phyloP scores from a whole-genome alignment of 2,888 invertebrate species.

The Lysandra bellargus region DNA sequence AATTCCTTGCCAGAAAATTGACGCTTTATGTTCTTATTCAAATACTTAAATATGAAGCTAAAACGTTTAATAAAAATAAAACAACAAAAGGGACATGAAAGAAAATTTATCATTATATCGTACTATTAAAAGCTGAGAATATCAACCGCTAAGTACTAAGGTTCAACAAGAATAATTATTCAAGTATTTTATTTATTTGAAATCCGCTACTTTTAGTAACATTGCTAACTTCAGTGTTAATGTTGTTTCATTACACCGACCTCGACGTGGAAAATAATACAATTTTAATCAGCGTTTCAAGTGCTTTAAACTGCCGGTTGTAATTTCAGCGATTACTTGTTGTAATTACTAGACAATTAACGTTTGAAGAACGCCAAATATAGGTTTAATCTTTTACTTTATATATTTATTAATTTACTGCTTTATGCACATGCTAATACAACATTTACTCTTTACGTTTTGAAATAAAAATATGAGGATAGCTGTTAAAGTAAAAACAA shows the following conservation, averaged over 20 bases:
- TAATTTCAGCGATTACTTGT: constrained; percentile 10
- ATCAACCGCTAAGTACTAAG: too few species aligned
- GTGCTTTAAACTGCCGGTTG: not conserved
- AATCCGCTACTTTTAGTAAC: not conserved
- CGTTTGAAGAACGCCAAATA: not conserved
- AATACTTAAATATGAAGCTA: not conserved
- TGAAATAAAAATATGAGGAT: not conserved
- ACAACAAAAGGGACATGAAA: not conserved
- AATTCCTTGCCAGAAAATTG: not conserved
- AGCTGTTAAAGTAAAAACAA: not conserved
- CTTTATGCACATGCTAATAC: not conserved
- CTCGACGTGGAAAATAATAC: not conserved
- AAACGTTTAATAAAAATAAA: not conserved
- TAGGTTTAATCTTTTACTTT: too few species aligned
- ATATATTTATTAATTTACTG: not conserved
- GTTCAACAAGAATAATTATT: too few species aligned
- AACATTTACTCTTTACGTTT: too few species aligned
- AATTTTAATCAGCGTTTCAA: constrained; percentile 11
- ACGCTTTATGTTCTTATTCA: not conserved
- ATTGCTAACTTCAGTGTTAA: not conserved
- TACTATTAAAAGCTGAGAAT: too few species aligned
- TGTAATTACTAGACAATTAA: constrained; percentile 8
- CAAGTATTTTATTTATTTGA: not conserved
- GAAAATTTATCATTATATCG: too few species aligned
- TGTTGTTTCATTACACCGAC: not conserved